Conservation (phyloP, 2,888 invertebrate species). For the Eugnorisma glareosa region DNA sequence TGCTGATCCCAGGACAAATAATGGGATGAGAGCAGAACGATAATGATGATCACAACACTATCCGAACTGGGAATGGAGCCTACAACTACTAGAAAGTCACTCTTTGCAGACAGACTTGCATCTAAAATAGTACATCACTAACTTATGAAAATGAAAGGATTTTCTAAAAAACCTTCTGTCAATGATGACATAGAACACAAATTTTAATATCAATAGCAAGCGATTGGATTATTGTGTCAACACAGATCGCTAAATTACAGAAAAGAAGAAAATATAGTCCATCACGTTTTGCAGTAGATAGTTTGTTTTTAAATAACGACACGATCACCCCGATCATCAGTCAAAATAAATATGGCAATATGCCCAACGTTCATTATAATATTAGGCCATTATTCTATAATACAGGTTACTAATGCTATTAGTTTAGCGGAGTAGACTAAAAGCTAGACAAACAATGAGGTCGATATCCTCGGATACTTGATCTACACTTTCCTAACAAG, state of each 20-base stretch:
- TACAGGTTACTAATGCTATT: conserved; percentile 7
- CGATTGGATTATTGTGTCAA: no score
- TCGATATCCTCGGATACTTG: conserved; percentile 26
- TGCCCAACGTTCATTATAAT: background rate
- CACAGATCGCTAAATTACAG: no score
- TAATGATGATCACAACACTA: background rate
- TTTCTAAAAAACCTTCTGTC: no score
- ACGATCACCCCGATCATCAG: background rate
- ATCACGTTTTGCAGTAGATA: background rate
- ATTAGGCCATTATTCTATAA: background rate
- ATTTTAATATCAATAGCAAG: no score
- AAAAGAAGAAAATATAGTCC: background rate
- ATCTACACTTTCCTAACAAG: conserved; percentile 42
- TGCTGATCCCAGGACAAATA: background rate
- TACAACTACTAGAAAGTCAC: background rate
- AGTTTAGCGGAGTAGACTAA: conserved; percentile 10
- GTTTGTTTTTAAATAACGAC: background rate
- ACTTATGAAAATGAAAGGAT: no score
- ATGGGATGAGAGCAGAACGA: background rate
- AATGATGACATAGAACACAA: no score
- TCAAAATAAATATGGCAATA: conserved; percentile 9
- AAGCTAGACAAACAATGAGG: conserved; percentile 40
- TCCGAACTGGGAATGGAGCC: background rate
- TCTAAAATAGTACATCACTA: background rate
- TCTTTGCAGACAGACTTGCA: background rate